A percentile compares a stretch with the other conserved stretches of the same genome.
phyloP scores from a whole-genome alignment of 1,140 invertebrate species.

The Drosophila gunungcola region DNA sequence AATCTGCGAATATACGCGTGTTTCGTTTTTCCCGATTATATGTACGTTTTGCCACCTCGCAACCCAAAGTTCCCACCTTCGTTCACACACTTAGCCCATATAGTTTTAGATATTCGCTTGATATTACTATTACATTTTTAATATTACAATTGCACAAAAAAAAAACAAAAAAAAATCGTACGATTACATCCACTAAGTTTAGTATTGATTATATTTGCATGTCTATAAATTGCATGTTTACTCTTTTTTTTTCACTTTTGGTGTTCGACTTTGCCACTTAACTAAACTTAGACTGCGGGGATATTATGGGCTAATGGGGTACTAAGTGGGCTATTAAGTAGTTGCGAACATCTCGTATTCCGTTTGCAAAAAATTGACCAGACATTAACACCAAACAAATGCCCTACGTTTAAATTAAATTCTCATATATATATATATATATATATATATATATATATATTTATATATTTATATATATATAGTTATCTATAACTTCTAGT shows the following conservation, averaged over 20 bases:
- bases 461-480: conserved; percentile 15
- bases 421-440: conserved; percentile 4
- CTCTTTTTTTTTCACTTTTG: conserved; percentile 33
- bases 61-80: neutral
- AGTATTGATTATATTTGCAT: conserved; percentile 66
- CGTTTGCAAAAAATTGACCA: conserved; percentile 70
- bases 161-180: conserved; percentile 31
- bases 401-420: conserved; percentile 38
- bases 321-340: conserved; percentile 5
- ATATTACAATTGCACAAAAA: conserved; percentile 30
- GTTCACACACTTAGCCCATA: neutral
- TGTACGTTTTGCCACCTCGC: neutral
- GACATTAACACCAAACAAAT: conserved; percentile 74
- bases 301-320: neutral
- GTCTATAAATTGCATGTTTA: conserved; percentile 12
- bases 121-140: conserved; percentile 26
- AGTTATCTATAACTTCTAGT: conserved; percentile 56
- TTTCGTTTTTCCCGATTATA: neutral
- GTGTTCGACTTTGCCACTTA: conserved; percentile 69
- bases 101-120: conserved; percentile 25
- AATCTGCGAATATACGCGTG: conserved; percentile 22
- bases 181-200: conserved; percentile 37
- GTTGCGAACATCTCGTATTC: conserved; percentile 7
- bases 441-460: conserved; percentile 4
- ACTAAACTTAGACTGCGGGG: conserved; percentile 46